These are phyloP conservation scores for human DNA, from an alignment of 2,113 vertebrate genomes.

Conservation along the genomic window GRCh38 chr2:225249501-225250000, in stretches of 20 bases:
- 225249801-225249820: not conserved
- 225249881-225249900: not conserved
- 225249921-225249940: constrained; percentile 49
- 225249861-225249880: not conserved
- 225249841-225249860: constrained; percentile 69
- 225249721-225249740: not conserved
- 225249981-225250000: constrained; percentile 65
- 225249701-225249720: not conserved
- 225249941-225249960: constrained; percentile 60
- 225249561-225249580: not conserved
- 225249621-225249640: not conserved
- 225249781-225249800: constrained; percentile 17
- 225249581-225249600: not conserved
- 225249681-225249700: not conserved
- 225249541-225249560: not conserved
- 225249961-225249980: constrained; percentile 63
- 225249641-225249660: constrained; percentile 45
- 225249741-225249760: constrained; percentile 56
- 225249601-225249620: not conserved
- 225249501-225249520: constrained; percentile 12
- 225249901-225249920: not conserved
- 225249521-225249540: not conserved
- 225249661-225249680: constrained; percentile 33
- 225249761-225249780: constrained; percentile 48
- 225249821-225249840: constrained; percentile 42